A percentile compares a stretch with the other conserved stretches of the same genome.
phyloP scores from a whole-genome alignment of 2,888 invertebrate genomes.

The Caenorhabditis angaria region DNA sequence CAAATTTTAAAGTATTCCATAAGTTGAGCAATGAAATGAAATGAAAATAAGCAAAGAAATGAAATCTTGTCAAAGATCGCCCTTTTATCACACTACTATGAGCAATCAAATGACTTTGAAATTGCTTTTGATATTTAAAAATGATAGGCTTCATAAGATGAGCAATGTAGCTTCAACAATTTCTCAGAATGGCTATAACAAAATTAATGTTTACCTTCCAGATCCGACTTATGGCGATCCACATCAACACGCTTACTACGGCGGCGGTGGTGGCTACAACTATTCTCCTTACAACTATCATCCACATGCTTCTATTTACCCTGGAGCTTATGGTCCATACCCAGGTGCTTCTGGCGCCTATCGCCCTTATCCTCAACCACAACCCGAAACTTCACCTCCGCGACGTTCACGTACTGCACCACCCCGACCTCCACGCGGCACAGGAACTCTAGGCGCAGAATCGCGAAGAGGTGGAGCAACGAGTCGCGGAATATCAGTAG shows the following conservation, averaged over 20 bases:
- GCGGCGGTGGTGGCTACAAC: conserved; percentile 23
- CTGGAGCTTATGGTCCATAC: conserved; percentile 56
- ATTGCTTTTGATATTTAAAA: too few relatives aligned
- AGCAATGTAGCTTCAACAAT: background rate
- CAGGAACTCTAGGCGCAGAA: conserved; percentile 35
- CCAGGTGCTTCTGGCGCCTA: conserved; percentile 54
- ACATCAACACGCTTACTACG: conserved; percentile 37
- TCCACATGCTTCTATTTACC: conserved; percentile 36
- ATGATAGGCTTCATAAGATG: too few relatives aligned
- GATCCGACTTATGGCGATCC: conserved; percentile 40
- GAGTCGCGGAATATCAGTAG: conserved; percentile 53
- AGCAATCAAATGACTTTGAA: too few relatives aligned
- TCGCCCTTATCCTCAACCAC: conserved; percentile 62
- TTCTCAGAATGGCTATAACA: background rate
- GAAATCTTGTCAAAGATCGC: too few relatives aligned
- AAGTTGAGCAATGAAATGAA: too few relatives aligned
- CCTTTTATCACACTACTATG: too few relatives aligned
- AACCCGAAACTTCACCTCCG: conserved; percentile 55
- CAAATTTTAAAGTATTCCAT: too few relatives aligned
- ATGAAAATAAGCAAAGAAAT: too few relatives aligned
- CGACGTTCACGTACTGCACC: conserved; percentile 62
- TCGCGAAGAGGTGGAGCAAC: conserved; percentile 23
- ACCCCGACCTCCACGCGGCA: conserved; percentile 44
- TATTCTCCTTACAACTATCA: conserved; percentile 46
- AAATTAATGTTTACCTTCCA: conserved; percentile 5